These are phyloP conservation scores for Tribolium freemani DNA, from an alignment of 2,888 invertebrate species.

Conservation along the genomic window DNA sequence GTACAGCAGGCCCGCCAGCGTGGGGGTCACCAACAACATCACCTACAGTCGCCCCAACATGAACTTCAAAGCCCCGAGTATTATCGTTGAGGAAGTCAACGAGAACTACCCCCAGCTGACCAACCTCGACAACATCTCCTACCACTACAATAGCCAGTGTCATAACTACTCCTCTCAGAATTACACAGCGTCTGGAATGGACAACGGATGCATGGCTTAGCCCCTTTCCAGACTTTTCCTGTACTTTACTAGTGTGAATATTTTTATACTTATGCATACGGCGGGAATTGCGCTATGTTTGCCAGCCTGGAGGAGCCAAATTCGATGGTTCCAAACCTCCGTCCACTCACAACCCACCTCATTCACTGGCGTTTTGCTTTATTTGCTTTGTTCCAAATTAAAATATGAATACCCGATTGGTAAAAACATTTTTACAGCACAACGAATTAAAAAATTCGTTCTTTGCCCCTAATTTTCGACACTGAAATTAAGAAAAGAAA, in stretches of 20 bases:
- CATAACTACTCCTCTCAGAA: conserved; percentile 73
- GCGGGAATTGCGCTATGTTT: conserved; percentile 9
- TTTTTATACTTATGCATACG: conserved; percentile 27
- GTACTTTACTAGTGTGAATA: conserved; percentile 26
- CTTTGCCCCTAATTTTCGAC: no score
- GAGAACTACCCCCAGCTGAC: conserved; percentile 71
- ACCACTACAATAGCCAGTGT: conserved; percentile 68
- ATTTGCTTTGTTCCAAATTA: no score
- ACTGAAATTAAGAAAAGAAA: no score
- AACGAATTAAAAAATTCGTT: no score
- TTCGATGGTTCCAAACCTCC: not conserved
- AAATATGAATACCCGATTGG: no score
- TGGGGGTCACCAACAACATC: conserved; percentile 51
- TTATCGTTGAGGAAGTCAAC: conserved; percentile 70
- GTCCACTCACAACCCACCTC: not conserved
- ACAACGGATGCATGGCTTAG: conserved; percentile 77
- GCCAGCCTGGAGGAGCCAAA: not conserved
- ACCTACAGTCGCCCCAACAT: conserved; percentile 51
- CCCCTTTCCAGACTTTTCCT: conserved; percentile 17
- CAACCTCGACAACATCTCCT: conserved; percentile 68
- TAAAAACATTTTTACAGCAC: no score
- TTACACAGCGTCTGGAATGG: conserved; percentile 71
- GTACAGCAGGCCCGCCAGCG: conserved; percentile 59
- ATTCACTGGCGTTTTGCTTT: not conserved
- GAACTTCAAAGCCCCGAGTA: conserved; percentile 60